phyloP scores from a whole-genome alignment of 2,888 invertebrate genomes.

The Troilus luridus region DNA sequence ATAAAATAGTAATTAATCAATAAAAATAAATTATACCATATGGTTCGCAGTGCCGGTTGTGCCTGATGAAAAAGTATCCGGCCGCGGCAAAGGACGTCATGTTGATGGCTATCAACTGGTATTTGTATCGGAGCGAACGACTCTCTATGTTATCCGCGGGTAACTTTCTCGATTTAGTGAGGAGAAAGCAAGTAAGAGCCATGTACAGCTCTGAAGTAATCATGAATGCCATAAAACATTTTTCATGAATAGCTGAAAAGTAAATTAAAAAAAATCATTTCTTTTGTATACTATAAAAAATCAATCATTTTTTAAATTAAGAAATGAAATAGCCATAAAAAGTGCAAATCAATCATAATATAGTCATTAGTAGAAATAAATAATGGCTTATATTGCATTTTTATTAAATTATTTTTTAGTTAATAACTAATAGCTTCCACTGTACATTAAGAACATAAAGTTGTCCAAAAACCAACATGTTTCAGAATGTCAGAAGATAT shows the following conservation, averaged over 20 bases:
- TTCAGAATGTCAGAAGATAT: too few species aligned
- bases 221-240: conserved; percentile 90
- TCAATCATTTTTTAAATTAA: too few species aligned
- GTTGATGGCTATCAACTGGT: conserved; percentile 81
- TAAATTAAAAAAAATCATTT: conserved; percentile 62
- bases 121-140: conserved; percentile 83
- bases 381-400: too few species aligned
- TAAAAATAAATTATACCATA: conserved; percentile 80
- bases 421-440: too few species aligned
- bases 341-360: too few species aligned
- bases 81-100: conserved; percentile 82
- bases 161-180: conserved; percentile 77
- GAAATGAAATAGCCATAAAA: background rate
- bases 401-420: too few species aligned
- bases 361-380: too few species aligned
- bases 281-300: background rate
- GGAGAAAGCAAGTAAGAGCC: conserved; percentile 82
- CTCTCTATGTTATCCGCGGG: conserved; percentile 75
- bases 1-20: conserved; percentile 22
- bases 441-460: too few species aligned
- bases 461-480: too few species aligned
- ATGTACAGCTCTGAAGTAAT: conserved; percentile 89
- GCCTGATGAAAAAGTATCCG: conserved; percentile 90
- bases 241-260: conserved; percentile 85
- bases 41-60: conserved; percentile 93